Conservation (phyloP, 2,113 vertebrate species). For the Ciconia maguari region DNA sequence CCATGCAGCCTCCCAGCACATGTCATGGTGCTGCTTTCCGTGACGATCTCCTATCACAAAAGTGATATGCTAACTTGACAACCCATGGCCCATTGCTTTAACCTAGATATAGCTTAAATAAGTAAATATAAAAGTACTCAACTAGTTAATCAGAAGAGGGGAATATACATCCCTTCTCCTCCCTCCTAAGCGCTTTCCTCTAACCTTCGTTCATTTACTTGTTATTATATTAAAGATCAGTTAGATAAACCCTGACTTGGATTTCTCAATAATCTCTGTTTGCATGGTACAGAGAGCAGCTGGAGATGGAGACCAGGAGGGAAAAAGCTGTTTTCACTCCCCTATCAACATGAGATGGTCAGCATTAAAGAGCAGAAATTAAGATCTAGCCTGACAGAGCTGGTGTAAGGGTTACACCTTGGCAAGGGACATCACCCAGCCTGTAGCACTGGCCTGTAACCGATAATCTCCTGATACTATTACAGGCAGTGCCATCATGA, state of each 20-base stretch:
- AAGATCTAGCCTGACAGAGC: background rate
- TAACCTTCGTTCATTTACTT: background rate
- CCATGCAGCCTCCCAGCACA: background rate
- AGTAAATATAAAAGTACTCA: background rate
- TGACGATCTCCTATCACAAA: background rate
- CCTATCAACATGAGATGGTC: background rate
- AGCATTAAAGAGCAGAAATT: background rate
- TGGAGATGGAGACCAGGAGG: background rate
- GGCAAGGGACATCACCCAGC: background rate
- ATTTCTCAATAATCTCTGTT: background rate
- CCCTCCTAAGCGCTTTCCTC: background rate
- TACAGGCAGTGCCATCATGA: constrained; percentile 34
- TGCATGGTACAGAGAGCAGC: background rate
- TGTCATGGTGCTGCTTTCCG: background rate
- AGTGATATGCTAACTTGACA: background rate
- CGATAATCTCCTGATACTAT: constrained; percentile 53
- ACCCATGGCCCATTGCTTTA: background rate
- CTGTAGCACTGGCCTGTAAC: background rate
- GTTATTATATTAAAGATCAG: background rate
- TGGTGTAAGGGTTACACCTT: background rate
- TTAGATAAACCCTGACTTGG: background rate
- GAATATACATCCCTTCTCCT: background rate
- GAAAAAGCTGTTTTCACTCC: background rate
- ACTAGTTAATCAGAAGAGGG: background rate
- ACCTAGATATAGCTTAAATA: background rate